Percentiles rank a stretch among this genome's conserved stretches.
Evolutionary conservation across 1,140 invertebrate species (phyloP).

Genomic region (Drosophila fuyamai): DNA sequence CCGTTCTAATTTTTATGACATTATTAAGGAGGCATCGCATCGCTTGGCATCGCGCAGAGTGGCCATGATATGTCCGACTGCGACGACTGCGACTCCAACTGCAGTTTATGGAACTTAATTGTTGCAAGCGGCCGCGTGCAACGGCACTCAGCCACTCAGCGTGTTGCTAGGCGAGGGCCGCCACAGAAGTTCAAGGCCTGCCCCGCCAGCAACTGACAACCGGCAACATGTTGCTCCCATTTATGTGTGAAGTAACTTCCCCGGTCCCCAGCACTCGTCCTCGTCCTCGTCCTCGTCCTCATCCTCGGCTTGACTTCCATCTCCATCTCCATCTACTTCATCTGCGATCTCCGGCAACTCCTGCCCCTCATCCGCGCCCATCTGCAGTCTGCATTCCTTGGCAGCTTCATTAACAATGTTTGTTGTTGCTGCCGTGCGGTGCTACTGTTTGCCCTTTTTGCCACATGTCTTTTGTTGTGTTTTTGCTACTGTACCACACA

Average conservation of each 20-base stretch:
- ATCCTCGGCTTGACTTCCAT: constrained; percentile 28
- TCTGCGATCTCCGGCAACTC: constrained; percentile 5
- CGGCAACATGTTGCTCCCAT: constrained; percentile 80
- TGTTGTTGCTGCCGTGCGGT: constrained; percentile 45
- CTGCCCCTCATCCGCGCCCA: background rate
- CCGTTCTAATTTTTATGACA: constrained; percentile 83
- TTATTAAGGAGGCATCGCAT: constrained; percentile 77
- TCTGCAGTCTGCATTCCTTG: constrained; percentile 71
- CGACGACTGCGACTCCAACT: constrained; percentile 30
- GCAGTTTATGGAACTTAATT: constrained; percentile 80
- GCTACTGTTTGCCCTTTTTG: constrained; percentile 66
- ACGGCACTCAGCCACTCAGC: constrained; percentile 49
- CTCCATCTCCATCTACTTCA: constrained; percentile 28
- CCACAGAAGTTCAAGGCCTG: constrained; percentile 35
- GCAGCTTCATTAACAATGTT: constrained; percentile 81
- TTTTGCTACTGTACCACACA: constrained; percentile 79
- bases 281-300: constrained; percentile 11
- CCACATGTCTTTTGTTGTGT: constrained; percentile 65
- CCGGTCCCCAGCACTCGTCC: background rate
- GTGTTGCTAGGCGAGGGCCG: constrained; percentile 50
- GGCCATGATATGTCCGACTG: constrained; percentile 43
- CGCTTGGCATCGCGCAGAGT: constrained; percentile 30
- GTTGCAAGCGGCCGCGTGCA: constrained; percentile 53
- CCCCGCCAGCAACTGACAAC: constrained; percentile 16
- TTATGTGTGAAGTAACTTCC: constrained; percentile 75